Conservation (phyloP, 2,888 invertebrate species). For the Tridacna gigas region DNA sequence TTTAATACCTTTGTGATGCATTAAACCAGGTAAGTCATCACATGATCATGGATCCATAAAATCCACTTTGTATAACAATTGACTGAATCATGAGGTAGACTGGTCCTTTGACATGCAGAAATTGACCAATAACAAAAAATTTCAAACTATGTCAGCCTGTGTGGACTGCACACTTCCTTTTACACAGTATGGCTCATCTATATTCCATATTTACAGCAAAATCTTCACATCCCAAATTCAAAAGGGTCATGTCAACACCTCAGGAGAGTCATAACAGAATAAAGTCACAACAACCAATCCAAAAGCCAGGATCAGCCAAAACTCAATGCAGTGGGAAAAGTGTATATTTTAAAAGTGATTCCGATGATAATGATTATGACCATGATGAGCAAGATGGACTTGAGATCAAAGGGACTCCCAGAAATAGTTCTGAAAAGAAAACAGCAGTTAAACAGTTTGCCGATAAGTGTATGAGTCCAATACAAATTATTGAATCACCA, state of each 20-base stretch:
- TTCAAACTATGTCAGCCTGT: too few relatives aligned
- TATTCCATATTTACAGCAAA: background rate
- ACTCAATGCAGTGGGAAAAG: conserved; percentile 10
- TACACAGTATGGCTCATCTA: too few relatives aligned
- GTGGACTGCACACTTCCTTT: too few relatives aligned
- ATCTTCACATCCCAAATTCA: background rate
- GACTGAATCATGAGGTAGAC: too few relatives aligned
- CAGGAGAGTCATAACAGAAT: conserved; percentile 5
- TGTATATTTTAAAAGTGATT: conserved; percentile 5
- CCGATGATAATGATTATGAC: conserved; percentile 3
- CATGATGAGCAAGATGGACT: conserved; percentile 13
- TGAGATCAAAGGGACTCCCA: conserved; percentile 5
- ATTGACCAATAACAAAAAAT: too few relatives aligned
- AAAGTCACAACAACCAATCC: background rate
- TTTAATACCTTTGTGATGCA: too few relatives aligned
- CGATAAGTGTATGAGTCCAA: conserved; percentile 38
- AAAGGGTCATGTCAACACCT: conserved; percentile 17
- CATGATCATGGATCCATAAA: too few relatives aligned
- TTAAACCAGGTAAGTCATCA: too few relatives aligned
- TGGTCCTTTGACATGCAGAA: too few relatives aligned
- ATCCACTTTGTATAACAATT: too few relatives aligned
- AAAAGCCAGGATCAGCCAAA: background rate
- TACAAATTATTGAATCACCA: conserved; percentile 44
- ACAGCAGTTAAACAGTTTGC: conserved; percentile 9
- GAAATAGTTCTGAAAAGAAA: conserved; percentile 21